Conservation (phyloP, 2,797 vertebrate genomes). For the Pseudomugil gertrudae region DNA sequence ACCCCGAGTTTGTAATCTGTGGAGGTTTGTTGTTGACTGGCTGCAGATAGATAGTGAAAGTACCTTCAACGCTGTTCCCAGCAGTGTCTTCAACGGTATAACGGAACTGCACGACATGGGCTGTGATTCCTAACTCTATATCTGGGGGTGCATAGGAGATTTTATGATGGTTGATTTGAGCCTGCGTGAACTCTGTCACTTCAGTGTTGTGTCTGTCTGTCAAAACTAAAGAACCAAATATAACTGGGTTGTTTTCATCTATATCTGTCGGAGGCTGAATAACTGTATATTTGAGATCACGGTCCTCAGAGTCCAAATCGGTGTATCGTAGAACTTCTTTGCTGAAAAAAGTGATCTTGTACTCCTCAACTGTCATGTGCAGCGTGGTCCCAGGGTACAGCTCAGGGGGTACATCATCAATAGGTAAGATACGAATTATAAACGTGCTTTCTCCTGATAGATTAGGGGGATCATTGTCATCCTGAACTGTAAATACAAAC, state of each 20-base stretch:
- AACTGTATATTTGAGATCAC: constrained; percentile 90
- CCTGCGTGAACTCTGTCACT: constrained; percentile 93
- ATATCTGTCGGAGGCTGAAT: constrained; percentile 87
- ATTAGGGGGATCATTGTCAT: constrained; percentile 95
- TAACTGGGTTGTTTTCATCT: constrained; percentile 86
- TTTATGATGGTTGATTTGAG: constrained; percentile 96
- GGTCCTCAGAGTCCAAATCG: constrained; percentile 92
- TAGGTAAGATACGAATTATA: constrained; percentile 85
- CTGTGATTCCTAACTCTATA: constrained; percentile 89
- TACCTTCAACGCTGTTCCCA: constrained; percentile 86
- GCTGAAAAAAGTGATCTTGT: constrained; percentile 87
- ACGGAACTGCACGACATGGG: constrained; percentile 90
- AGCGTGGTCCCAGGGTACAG: constrained; percentile 87
- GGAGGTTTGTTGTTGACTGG: constrained; percentile 95
- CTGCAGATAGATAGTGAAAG: constrained; percentile 90
- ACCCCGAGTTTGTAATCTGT: constrained; percentile 92
- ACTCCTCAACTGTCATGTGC: constrained; percentile 90
- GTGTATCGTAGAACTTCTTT: constrained; percentile 91
- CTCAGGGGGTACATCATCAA: constrained; percentile 90
- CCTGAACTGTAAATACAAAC: constrained; percentile 90
- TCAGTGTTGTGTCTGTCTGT: constrained; percentile 85
- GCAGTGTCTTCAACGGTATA: constrained; percentile 90
- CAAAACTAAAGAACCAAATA: constrained; percentile 88
- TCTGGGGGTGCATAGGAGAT: constrained; percentile 90
- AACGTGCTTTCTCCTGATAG: constrained; percentile 86